phyloP scores from a whole-genome alignment of 2,797 vertebrate genomes.

The Helostoma temminkii region DNA sequence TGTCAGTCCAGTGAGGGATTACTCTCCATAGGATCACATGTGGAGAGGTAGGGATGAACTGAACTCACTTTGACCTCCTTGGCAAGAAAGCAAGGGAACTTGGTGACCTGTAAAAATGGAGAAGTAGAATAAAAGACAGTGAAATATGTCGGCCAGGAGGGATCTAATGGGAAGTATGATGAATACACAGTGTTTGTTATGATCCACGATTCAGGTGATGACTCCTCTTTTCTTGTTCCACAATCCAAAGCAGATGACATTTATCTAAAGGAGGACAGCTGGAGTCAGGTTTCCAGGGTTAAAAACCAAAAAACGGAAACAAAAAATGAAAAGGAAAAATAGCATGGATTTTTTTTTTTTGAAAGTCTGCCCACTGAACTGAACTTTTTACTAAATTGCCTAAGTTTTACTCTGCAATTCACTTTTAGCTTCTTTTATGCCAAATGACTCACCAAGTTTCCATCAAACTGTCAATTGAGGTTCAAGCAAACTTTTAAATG shows the following conservation, averaged over 20 bases:
- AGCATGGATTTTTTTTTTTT: conserved; percentile 12
- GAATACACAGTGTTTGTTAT: conserved; percentile 58
- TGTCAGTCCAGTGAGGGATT: conserved; percentile 42
- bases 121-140: conserved; percentile 5
- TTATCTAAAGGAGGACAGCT: conserved; percentile 48
- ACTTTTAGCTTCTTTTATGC: neutral
- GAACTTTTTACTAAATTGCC: neutral
- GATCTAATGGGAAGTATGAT: conserved; percentile 68
- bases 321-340: neutral
- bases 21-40: conserved; percentile 42
- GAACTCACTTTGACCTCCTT: conserved; percentile 69
- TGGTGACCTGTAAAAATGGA: conserved; percentile 39
- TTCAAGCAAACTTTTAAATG: conserved; percentile 47
- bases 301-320: conserved; percentile 26
- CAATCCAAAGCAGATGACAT: conserved; percentile 51
- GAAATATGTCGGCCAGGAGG: conserved; percentile 59
- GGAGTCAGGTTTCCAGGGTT: conserved; percentile 50
- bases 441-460: conserved; percentile 13
- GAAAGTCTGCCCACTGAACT: conserved; percentile 9
- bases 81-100: conserved; percentile 36
- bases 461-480: conserved; percentile 37
- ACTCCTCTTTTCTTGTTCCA: conserved; percentile 59
- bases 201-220: conserved; percentile 48
- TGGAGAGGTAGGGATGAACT: conserved; percentile 24
- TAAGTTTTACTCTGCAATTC: neutral